Conservation (phyloP, 2,797 vertebrate species). For the Adrianichthys oophorus region DNA sequence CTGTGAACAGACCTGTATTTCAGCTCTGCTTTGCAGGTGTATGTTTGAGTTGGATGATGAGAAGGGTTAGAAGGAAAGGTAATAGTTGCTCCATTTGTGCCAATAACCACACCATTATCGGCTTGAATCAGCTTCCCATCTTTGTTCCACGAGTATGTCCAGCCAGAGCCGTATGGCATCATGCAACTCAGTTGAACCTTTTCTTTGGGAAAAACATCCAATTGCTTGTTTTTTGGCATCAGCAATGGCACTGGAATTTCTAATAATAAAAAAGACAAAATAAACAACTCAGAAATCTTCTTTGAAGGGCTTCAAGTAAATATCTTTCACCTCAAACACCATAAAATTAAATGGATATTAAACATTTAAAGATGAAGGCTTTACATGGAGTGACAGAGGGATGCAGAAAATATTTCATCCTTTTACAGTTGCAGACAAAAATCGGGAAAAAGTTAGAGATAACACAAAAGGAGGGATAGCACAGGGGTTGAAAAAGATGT, state of each 20-base stretch:
- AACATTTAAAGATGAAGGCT: too few species aligned
- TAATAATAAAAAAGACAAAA: conserved; percentile 18
- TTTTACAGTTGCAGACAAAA: too few species aligned
- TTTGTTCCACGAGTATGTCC: conserved; percentile 59
- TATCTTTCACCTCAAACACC: not conserved
- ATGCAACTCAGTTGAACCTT: conserved; percentile 48
- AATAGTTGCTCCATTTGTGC: not conserved
- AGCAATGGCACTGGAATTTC: conserved; percentile 53
- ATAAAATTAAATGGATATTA: too few species aligned
- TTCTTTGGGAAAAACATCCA: conserved; percentile 64
- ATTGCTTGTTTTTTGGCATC: conserved; percentile 25
- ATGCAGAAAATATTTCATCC: too few species aligned
- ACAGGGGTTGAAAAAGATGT: too few species aligned
- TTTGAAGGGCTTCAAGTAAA: not conserved
- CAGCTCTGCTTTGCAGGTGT: conserved; percentile 52
- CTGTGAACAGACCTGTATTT: conserved; percentile 41
- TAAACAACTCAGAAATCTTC: not conserved
- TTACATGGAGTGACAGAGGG: too few species aligned
- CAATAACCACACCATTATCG: not conserved
- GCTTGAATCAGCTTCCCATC: rapidly evolving
- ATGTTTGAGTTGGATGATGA: conserved; percentile 19
- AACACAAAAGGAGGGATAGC: too few species aligned
- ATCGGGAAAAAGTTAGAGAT: too few species aligned
- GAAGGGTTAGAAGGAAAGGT: conserved; percentile 37
- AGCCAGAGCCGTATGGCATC: conserved; percentile 15